Base-by-base conservation (phyloP, 2,113 vertebrate species). In the Garra rufa region DNA sequence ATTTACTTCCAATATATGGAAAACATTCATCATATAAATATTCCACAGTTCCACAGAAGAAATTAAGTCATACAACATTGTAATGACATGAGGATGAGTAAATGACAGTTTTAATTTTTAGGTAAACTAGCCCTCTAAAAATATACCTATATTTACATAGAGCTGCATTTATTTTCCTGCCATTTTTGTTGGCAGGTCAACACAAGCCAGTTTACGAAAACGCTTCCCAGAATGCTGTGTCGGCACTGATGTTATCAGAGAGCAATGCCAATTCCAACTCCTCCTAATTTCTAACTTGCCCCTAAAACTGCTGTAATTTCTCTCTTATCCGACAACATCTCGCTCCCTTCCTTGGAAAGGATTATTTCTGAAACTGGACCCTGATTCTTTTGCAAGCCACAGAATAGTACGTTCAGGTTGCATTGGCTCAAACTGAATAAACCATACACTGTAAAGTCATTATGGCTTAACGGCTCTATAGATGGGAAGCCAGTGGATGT, bases 191-290 rank as follows among this genome's bases (percentile, higher is more conserved):
- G 70, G 77, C 82, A 89, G 90, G 90, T 89, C 85, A 85, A 82
- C 85, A 84, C 79, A 83, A 86, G 70, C 75, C 21, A 86, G 87
- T 91, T 92, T 92, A 90, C 81, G 86, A 82, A 90, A 89, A 69
- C 46, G 78, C 34, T 81, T 93, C 89, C 87, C 85, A 89, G 77
- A 89, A 87, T 86, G 75, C 77, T 80, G 89, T 88, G 78, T 77
- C 41, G 69, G 71, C 77, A 86, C 82, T 88, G 83, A 88, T 84
- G 84, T 83, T 70, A 89, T 89, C 87, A 87, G 44, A 88, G 71
- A 21, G 38, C 46, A 63, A 86, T 81, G 75, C 86, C 76, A 87
- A 87, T 69, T 83, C 82, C 76, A 71, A 85, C 43, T 75, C 76
- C 85, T 83, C 34, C 75, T 73, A 81, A 83, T 84, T 83, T 52